Evolutionary conservation across 35 echinoderm and acorn worm genomes (phyloP), one percentile per base, ranked within the genome.

Genomic region (Anneissia japonica): DNA sequence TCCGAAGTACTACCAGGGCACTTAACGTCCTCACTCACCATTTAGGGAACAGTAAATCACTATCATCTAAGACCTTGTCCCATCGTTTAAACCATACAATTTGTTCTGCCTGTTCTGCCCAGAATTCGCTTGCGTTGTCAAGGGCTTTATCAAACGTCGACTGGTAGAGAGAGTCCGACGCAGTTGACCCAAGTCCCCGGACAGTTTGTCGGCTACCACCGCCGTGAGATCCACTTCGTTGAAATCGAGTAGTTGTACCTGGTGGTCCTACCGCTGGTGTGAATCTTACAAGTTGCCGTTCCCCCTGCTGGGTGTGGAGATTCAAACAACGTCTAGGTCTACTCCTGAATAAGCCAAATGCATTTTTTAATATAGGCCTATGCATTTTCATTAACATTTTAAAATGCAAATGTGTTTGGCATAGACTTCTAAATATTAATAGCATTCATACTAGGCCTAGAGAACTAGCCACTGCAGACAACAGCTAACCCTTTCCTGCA

Each of bases 21-120:
- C n/a, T n/a, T n/a, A n/a, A n/a, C n/a, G n/a, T n/a, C n/a, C n/a
- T n/a, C n/a, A 37, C 83, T 87, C 80, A 93, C 91, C 95, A 93
- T 75, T 91, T 79, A 26, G 91, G 85, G 31, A 90, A 90, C 28
- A 88, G 91, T 26, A 82, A 51, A 29, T 81, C 34, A 33, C 31
- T 84, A 45, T 89, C 74, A 46, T 97, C 95, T 34, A 97, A 46
- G 7, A 97, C 95, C 32, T 35, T 46, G 74, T 93, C 80, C 91
- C 91, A 97, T 78, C 79, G 78, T 37, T 91, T 97, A 72, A 97
- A 97, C 95, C 95, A 97, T 2, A 78, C 82, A 19, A 97, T 72
- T 16, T 87, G 43, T 23, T 97, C 88, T 6, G 95, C 95, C 31
- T 79, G 84, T 72, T 97, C 91, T 19, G 74, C 88, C 95, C 95